phyloP scores from a whole-genome alignment of 2,888 invertebrate species.

The Notocelia uddmanniana region DNA sequence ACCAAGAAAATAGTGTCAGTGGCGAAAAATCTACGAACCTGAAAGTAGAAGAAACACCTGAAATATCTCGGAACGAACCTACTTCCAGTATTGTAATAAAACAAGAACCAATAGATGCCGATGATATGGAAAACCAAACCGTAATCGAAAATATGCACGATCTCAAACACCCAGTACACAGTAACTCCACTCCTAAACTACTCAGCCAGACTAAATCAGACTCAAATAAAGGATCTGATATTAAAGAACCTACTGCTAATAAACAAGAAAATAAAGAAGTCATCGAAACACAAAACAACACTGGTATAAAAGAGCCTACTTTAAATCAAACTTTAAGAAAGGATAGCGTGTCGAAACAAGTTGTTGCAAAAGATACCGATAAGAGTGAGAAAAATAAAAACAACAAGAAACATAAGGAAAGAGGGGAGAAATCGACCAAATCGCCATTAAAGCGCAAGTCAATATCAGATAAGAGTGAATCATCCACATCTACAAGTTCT shows the following conservation, averaged over 20 bases:
- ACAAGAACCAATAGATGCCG: conserved; percentile 75
- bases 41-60: conserved; percentile 42
- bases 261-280: conserved; percentile 7
- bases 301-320: conserved; percentile 46
- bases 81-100: conserved; percentile 54
- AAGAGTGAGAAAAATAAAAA: conserved; percentile 58
- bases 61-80: conserved; percentile 25
- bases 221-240: not conserved
- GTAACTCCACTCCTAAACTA: conserved; percentile 4
- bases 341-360: conserved; percentile 10
- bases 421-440: conserved; percentile 54
- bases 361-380: conserved; percentile 48
- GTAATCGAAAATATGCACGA: conserved; percentile 36
- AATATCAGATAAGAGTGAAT: conserved; percentile 42
- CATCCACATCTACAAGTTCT: conserved; percentile 40
- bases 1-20: conserved; percentile 61
- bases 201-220: conserved; percentile 1
- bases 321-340: conserved; percentile 48
- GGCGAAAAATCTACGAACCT: conserved; percentile 49
- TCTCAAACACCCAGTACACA: conserved; percentile 2
- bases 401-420: conserved; percentile 60
- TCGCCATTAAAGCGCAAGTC: conserved; percentile 45
- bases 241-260: conserved; percentile 1
- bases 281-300: conserved; percentile 5
- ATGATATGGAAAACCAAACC: conserved; percentile 58